Evolutionary conservation across 2,797 vertebrate genomes (phyloP).

Genomic region (Cuculus canorus): DNA sequence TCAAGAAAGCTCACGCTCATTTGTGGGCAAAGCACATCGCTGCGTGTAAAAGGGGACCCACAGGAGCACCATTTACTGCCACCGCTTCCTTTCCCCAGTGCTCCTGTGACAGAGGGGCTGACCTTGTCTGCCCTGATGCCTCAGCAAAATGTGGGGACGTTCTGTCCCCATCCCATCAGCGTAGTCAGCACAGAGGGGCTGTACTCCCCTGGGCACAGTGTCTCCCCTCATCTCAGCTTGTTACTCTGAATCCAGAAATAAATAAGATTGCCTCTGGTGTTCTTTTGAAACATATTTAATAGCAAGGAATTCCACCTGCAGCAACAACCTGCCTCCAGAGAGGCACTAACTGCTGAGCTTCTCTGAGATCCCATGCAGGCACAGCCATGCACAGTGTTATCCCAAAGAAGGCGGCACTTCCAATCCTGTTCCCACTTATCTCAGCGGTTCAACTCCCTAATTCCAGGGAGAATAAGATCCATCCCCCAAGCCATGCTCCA

Average conservation of each 20-base stretch:
- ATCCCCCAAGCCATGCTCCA: not conserved
- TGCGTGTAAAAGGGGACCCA: not conserved
- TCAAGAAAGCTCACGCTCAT: not conserved
- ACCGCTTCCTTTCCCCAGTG: not conserved
- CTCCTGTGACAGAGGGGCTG: not conserved
- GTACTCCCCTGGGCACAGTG: not conserved
- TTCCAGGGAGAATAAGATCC: not conserved
- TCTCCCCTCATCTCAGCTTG: not conserved
- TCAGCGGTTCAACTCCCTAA: not conserved
- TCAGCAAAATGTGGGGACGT: not conserved
- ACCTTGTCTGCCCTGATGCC: accelerated
- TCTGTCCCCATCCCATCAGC: not conserved
- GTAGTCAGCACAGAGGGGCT: not conserved
- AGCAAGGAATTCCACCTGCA: not conserved
- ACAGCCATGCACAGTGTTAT: not conserved
- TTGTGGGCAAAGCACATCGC: not conserved
- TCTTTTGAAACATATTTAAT: not conserved
- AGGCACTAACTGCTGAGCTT: not conserved
- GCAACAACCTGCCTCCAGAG: not conserved
- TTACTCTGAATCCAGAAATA: not conserved
- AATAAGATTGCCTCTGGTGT: not conserved
- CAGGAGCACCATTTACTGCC: not conserved
- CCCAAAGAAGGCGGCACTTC: not conserved
- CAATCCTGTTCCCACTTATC: not conserved
- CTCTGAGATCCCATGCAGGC: not conserved